phyloP scores from a whole-genome alignment of 2,113 vertebrate genomes.

The Rafetus swinhoei region DNA sequence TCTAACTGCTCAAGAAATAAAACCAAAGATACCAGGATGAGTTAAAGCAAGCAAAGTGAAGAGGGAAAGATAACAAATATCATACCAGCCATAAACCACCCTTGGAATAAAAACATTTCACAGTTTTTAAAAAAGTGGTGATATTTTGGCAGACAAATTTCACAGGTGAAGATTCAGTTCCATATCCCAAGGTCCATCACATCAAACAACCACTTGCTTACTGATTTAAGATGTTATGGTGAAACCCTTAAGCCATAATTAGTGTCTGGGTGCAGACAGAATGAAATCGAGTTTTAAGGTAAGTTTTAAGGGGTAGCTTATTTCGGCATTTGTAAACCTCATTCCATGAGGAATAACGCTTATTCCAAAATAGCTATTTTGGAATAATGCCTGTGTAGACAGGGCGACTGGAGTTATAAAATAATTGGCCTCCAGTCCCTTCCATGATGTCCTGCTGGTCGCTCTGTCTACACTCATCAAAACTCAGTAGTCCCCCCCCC shows the following conservation, averaged over 20 bases:
- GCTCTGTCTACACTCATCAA: too few species aligned
- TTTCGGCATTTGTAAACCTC: too few species aligned
- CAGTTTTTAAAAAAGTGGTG: background rate
- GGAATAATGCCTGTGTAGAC: too few species aligned
- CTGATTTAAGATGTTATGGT: background rate
- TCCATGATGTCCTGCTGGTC: too few species aligned
- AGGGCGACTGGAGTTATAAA: too few species aligned
- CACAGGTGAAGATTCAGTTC: background rate
- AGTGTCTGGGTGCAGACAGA: background rate
- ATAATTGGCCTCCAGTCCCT: too few species aligned
- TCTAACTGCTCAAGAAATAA: background rate
- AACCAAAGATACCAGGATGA: background rate
- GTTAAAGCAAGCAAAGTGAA: background rate
- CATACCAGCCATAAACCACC: background rate
- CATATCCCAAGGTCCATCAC: background rate
- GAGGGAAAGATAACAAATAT: background rate
- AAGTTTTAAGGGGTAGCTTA: too few species aligned
- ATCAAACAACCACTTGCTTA: background rate
- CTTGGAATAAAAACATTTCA: fast-evolving
- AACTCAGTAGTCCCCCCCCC: too few species aligned
- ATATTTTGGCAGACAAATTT: background rate
- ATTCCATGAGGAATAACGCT: too few species aligned
- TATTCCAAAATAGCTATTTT: too few species aligned
- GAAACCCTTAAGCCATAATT: background rate
- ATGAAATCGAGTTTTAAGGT: background rate